These are phyloP conservation scores for Salminus brasiliensis DNA, from an alignment of 2,113 vertebrate species.

Conservation along the genomic window DNA sequence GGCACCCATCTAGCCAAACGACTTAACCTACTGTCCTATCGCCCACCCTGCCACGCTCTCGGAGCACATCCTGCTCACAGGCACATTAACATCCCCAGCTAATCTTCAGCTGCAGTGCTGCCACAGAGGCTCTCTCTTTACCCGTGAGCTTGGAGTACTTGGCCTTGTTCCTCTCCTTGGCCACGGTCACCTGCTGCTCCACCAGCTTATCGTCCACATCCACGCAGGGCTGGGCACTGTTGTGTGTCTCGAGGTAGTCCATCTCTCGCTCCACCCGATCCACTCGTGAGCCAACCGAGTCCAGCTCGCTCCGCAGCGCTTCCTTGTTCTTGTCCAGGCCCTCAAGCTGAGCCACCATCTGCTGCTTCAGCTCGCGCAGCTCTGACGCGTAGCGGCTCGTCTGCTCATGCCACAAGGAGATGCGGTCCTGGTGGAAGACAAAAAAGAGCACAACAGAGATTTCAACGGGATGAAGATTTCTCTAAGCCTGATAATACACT, in stretches of 20 bases:
- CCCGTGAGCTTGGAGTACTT: conserved; percentile 91
- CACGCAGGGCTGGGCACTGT: conserved; percentile 86
- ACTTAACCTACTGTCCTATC: no score
- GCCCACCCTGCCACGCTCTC: no score
- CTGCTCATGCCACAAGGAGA: conserved; percentile 94
- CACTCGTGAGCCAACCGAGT: conserved; percentile 81
- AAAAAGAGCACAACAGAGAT: background rate
- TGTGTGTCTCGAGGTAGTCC: conserved; percentile 94
- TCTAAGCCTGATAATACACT: background rate
- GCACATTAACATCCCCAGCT: background rate
- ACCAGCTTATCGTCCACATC: conserved; percentile 89
- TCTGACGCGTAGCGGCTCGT: conserved; percentile 89
- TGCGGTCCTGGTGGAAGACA: conserved; percentile 81
- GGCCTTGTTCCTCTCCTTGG: conserved; percentile 86
- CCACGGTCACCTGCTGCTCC: conserved; percentile 82
- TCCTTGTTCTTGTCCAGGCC: conserved; percentile 91
- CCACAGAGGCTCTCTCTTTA: conserved; percentile 63
- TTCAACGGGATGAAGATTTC: no score
- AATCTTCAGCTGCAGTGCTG: background rate
- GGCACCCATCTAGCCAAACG: no score
- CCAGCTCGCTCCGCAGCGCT: conserved; percentile 79
- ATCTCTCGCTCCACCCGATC: conserved; percentile 92
- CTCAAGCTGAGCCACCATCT: conserved; percentile 90
- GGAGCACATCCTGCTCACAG: no score
- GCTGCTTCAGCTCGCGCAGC: conserved; percentile 94